A percentile compares a stretch with the other conserved stretches of the same genome.
These are phyloP conservation scores for Alosa alosa DNA, from an alignment of 2,113 vertebrate genomes.

Conservation along the genomic window DNA sequence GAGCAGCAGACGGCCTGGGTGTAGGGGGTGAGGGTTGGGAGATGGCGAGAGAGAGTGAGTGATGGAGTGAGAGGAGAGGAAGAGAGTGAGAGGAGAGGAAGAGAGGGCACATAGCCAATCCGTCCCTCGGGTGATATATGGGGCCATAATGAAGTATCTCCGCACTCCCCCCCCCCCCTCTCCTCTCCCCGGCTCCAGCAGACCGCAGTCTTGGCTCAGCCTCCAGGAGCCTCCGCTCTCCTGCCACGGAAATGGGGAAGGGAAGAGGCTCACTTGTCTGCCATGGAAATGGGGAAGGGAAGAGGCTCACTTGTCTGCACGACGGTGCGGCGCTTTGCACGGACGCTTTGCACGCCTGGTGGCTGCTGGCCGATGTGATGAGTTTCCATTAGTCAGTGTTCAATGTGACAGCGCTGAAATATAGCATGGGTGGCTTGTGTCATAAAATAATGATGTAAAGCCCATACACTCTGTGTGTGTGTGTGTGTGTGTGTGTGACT, in stretches of 20 bases:
- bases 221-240: constrained; percentile 21
- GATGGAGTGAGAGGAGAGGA: constrained; percentile 40
- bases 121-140: constrained; percentile 68
- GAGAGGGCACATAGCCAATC: constrained; percentile 52
- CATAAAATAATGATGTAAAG: constrained; percentile 6
- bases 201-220: constrained; percentile 35
- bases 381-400: constrained; percentile 31
- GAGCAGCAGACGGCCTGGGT: background rate
- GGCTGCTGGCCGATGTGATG: background rate
- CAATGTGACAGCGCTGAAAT: constrained; percentile 9
- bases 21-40: background rate
- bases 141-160: constrained; percentile 67
- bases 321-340: background rate
- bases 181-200: constrained; percentile 11
- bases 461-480: constrained; percentile 4
- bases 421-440: constrained; percentile 2
- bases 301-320: background rate
- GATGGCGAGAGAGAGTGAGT: constrained; percentile 14
- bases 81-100: background rate
- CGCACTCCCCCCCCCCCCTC: background rate
- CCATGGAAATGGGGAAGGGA: too few species aligned
- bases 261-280: too few species aligned
- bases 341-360: background rate
- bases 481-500: background rate
- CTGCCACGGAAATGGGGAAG: background rate